Percentiles rank a stretch among this genome's conserved stretches.
These are phyloP conservation scores for Hirtodrosophila alboralis DNA, from an alignment of 2,888 invertebrate species.

Conservation along the genomic window DNA sequence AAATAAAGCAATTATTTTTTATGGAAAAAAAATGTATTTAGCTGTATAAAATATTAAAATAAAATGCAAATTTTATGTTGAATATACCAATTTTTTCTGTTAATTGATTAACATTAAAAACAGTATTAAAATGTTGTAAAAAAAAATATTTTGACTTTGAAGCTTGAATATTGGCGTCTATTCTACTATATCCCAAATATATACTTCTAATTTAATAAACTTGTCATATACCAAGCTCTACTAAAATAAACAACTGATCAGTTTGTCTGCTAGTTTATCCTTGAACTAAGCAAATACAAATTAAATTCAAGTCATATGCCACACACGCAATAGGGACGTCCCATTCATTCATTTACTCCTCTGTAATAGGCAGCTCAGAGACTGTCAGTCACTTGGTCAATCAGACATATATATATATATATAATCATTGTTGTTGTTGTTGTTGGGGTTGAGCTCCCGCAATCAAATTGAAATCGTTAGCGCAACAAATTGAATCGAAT, in stretches of 20 bases:
- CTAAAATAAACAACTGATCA: conserved; percentile 51
- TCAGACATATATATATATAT: conserved; percentile 28
- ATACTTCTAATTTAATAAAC: conserved; percentile 29
- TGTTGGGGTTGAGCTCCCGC: conserved; percentile 35
- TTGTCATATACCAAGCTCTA: conserved; percentile 1
- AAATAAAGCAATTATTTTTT: no score
- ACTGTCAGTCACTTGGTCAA: conserved; percentile 42
- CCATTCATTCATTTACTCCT: background rate
- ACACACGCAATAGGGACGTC: conserved; percentile 22
- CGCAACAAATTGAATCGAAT: conserved; percentile 75
- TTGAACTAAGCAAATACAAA: conserved; percentile 51
- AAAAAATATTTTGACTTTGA: background rate
- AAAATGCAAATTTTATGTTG: no score
- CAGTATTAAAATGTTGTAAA: no score
- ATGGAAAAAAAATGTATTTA: no score
- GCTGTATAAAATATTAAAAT: no score
- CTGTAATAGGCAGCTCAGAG: conserved; percentile 33
- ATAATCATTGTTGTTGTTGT: conserved; percentile 15
- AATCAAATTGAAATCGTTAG: conserved; percentile 70
- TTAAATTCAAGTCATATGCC: conserved; percentile 56
- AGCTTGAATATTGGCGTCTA: conserved; percentile 6
- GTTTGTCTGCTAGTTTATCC: conserved; percentile 44
- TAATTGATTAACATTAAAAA: no score
- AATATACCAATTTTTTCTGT: no score
- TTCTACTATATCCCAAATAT: background rate